phyloP scores from a whole-genome alignment of 2,113 vertebrate species.

The Atractosteus spatula region DNA sequence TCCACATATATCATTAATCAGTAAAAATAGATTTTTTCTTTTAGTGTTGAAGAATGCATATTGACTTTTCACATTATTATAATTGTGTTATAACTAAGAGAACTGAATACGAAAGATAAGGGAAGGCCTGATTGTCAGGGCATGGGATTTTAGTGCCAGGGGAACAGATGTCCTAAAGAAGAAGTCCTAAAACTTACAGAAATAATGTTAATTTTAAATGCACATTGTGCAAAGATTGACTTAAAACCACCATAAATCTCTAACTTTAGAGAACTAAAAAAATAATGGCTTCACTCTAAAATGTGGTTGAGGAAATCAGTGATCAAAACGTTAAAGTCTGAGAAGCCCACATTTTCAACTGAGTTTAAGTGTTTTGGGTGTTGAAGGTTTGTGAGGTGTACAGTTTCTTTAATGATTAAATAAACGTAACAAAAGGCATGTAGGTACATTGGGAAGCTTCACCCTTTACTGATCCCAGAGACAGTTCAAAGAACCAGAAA shows the following conservation, averaged over 20 bases:
- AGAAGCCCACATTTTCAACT: no score
- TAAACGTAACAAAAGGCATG: background rate
- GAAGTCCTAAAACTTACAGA: no score
- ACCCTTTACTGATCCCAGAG: constrained; percentile 31
- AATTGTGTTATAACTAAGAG: constrained; percentile 10
- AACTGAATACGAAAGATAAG: background rate
- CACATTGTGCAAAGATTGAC: no score
- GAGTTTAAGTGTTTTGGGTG: no score
- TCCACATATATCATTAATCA: constrained; percentile 32
- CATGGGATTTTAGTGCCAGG: background rate
- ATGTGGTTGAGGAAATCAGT: no score
- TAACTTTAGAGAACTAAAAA: no score
- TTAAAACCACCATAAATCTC: no score
- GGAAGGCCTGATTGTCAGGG: background rate
- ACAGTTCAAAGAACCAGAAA: constrained; percentile 18
- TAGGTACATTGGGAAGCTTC: constrained; percentile 39
- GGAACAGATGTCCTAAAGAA: background rate
- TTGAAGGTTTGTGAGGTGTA: background rate
- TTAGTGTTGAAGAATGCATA: background rate
- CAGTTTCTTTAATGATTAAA: background rate
- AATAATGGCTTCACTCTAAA: no score
- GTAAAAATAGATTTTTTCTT: constrained; percentile 34
- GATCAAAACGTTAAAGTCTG: no score
- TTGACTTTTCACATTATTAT: constrained; percentile 14
- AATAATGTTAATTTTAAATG: no score